Evolutionary conservation across 1,140 invertebrate genomes (phyloP).

Genomic region (Coptotermes formosanus): DNA sequence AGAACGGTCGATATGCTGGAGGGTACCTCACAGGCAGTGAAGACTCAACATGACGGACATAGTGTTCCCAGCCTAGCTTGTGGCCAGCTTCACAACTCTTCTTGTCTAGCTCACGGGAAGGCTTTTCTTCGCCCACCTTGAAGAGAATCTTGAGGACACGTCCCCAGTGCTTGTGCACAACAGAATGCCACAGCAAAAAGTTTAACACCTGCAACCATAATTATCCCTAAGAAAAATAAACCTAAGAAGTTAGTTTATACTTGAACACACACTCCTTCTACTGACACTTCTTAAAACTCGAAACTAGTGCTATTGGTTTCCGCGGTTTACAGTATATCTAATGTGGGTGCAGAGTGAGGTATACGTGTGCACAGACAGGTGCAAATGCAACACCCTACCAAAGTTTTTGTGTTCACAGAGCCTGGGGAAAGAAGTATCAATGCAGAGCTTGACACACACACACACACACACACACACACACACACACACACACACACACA

Average conservation of each 20-base stretch:
- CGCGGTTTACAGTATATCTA: too few species aligned
- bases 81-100: constrained; percentile 65
- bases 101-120: constrained; percentile 69
- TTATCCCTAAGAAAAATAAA: not conserved
- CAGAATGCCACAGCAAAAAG: constrained; percentile 79
- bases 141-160: constrained; percentile 72
- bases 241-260: constrained; percentile 17
- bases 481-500: too few species aligned
- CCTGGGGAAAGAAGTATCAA: too few species aligned
- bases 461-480: too few species aligned
- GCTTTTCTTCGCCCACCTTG: constrained; percentile 78
- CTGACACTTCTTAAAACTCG: constrained; percentile 37
- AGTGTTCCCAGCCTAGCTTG: constrained; percentile 68
- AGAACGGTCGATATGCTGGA: constrained; percentile 62
- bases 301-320: not conserved
- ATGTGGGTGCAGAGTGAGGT: too few species aligned
- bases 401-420: too few species aligned
- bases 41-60: constrained; percentile 54
- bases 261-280: constrained; percentile 20
- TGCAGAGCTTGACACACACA: too few species aligned
- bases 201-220: constrained; percentile 57
- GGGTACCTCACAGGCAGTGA: constrained; percentile 65
- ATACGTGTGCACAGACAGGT: too few species aligned
- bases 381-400: too few species aligned
- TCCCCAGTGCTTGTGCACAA: constrained; percentile 74